Evolutionary conservation across 2,797 vertebrate genomes (phyloP).

Genomic region (Sebastes matsubarae): DNA sequence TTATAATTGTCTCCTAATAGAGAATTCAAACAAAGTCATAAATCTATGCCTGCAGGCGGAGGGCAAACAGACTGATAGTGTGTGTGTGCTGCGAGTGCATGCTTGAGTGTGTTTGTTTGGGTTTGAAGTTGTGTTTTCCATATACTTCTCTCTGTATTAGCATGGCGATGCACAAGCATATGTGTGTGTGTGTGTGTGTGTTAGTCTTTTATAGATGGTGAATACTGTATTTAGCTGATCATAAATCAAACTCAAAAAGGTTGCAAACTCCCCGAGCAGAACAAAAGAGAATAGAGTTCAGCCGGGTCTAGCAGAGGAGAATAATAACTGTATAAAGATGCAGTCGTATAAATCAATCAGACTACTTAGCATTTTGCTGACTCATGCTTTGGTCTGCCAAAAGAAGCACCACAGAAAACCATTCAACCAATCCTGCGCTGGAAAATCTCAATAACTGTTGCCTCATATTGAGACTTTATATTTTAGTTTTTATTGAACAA

Average conservation of each 20-base stretch:
- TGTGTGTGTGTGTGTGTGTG: background rate
- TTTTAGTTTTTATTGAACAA: background rate
- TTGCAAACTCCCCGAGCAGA: conserved; percentile 40
- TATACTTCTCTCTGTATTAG: background rate
- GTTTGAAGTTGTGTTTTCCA: conserved; percentile 20
- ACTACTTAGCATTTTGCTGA: conserved; percentile 56
- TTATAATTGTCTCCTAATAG: conserved; percentile 5
- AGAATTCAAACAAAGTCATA: conserved; percentile 16
- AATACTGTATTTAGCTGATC: conserved; percentile 19
- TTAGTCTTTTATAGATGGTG: conserved; percentile 3
- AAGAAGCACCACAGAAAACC: background rate
- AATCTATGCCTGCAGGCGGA: background rate
- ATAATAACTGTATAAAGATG: conserved; percentile 44
- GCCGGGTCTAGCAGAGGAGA: conserved; percentile 21
- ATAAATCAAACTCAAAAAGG: conserved; percentile 61
- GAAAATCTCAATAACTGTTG: background rate
- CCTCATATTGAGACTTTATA: background rate
- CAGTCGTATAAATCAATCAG: conserved; percentile 51
- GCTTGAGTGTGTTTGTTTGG: background rate
- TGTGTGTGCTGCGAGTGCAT: background rate
- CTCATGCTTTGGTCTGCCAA: conserved; percentile 5
- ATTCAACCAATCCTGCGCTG: background rate
- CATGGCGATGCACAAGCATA: background rate
- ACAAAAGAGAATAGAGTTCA: conserved; percentile 39
- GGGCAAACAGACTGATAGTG: background rate